Evolutionary conservation across 2,113 vertebrate genomes (phyloP), one percentile per base, ranked within the genome.

Genomic region (Rostratula benghalensis): DNA sequence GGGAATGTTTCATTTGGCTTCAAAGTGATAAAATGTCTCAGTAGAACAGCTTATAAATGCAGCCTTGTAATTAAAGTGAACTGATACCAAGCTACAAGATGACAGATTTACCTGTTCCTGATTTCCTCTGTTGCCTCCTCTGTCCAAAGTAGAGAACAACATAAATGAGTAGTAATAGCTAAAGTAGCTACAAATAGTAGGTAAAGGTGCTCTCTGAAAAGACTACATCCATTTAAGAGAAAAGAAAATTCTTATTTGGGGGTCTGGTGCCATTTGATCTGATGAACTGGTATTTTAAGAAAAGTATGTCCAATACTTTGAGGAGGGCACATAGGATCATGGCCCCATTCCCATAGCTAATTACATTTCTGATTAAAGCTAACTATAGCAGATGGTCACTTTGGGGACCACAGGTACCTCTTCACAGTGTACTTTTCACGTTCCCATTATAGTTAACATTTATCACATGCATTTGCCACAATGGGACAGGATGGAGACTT

Each of bases 11-110:
- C 53, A 89, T 87, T 95, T 89, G 57, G 27, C 41, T 94, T 93
- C 61, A 87, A 95, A 94, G 57, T 84, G 73, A 96, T 93, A 91
- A 95, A 87, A 93, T 13, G 19, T 80, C 84, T 89, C 87, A 85
- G 56, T 31, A 89, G 61, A 93, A 91, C 13, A n/a, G 30, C 45
- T 93, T 71, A 93, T 57, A 95, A 94, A 93, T 37, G 81, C n/a
- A 73, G 41, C 7, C n/a, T 89, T 85, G 67, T 93, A 91, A 97
- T 95, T 96, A 93, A 79, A 87, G 27, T 68, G 78, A 91, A 67
- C 73, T 51, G 74, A 93, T 76, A 93, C 7, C 50, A 64, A 79
- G 31, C 1, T 87, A 53, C 37, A 90, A 64, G 18, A 74, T 81
- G 89, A 78, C 20, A 89, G 91, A 70, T 87, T 84, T 74, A 60